phyloP scores from a whole-genome alignment of 2,797 vertebrate species.

The Pangasius sanitwongsei region DNA sequence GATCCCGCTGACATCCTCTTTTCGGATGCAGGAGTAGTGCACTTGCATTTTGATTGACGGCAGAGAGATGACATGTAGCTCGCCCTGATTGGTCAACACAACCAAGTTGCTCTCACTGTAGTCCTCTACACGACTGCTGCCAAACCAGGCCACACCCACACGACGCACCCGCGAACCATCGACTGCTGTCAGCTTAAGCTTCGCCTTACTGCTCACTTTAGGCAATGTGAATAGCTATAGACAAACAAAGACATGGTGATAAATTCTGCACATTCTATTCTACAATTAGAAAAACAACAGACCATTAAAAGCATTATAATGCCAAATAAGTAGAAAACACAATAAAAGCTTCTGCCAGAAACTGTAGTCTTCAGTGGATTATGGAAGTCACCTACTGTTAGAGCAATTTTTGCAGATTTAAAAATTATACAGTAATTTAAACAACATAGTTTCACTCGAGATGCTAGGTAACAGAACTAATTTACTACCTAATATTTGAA shows the following conservation, averaged over 20 bases:
- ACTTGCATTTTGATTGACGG: constrained; percentile 92
- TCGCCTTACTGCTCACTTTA: constrained; percentile 92
- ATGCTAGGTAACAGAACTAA: neutral
- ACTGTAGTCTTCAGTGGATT: neutral
- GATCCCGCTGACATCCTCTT: constrained; percentile 95
- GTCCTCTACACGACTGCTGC: constrained; percentile 86
- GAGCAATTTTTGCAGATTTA: neutral
- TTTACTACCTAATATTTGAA: neutral
- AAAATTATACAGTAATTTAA: neutral
- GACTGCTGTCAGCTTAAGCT: constrained; percentile 92
- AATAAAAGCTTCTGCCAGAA: neutral
- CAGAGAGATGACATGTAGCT: constrained; percentile 91
- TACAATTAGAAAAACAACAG: neutral
- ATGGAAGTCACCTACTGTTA: neutral
- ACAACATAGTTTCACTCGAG: neutral
- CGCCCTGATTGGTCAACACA: constrained; percentile 93
- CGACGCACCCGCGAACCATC: constrained; percentile 94
- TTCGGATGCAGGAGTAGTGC: constrained; percentile 90
- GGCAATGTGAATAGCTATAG: constrained; percentile 91
- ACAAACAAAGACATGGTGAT: constrained; percentile 8
- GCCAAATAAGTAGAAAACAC: neutral
- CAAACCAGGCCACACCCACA: constrained; percentile 87
- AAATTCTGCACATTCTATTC: neutral
- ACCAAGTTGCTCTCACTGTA: constrained; percentile 88
- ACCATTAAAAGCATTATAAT: neutral